Percentiles rank a stretch among this genome's conserved stretches.
These are phyloP conservation scores for Lasiurus cinereus DNA, from an alignment of 2,113 vertebrate genomes.

Conservation along the genomic window DNA sequence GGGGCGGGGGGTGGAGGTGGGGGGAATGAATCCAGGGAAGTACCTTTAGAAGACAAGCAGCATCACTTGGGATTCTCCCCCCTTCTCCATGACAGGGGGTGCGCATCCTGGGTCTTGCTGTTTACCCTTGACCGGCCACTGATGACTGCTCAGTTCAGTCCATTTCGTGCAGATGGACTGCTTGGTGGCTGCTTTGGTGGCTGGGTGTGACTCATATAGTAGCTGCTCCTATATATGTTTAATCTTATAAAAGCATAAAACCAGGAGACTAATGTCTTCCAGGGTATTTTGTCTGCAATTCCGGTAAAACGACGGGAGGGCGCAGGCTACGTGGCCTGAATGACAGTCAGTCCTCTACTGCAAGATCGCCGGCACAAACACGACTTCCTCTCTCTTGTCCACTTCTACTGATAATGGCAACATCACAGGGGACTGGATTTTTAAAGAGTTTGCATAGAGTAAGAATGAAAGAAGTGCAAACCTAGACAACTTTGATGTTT, in stretches of 20 bases:
- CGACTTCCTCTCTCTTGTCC: not conserved
- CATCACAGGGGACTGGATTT: not conserved
- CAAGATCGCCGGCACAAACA: not conserved
- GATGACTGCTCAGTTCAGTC: not conserved
- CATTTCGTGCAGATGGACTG: not conserved
- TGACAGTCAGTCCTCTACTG: not conserved
- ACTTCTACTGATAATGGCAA: not conserved
- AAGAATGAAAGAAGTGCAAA: not conserved
- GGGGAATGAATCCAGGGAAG: not conserved
- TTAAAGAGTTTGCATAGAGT: not conserved
- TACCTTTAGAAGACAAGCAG: not conserved
- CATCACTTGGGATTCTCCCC: not conserved
- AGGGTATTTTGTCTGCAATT: not conserved
- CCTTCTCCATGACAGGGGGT: not conserved
- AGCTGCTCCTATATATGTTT: not conserved
- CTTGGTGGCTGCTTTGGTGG: not conserved
- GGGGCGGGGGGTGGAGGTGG: no score
- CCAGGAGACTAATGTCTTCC: not conserved
- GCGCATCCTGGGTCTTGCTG: not conserved
- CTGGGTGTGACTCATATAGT: not conserved
- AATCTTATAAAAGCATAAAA: not conserved
- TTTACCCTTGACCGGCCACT: not conserved
- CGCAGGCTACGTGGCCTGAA: not conserved
- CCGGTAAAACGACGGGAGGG: not conserved
- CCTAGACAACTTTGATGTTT: not conserved